Evolutionary conservation across 2,888 invertebrate genomes (phyloP), one percentile per base, ranked within the genome.

Genomic region (Diabrotica balteata): DNA sequence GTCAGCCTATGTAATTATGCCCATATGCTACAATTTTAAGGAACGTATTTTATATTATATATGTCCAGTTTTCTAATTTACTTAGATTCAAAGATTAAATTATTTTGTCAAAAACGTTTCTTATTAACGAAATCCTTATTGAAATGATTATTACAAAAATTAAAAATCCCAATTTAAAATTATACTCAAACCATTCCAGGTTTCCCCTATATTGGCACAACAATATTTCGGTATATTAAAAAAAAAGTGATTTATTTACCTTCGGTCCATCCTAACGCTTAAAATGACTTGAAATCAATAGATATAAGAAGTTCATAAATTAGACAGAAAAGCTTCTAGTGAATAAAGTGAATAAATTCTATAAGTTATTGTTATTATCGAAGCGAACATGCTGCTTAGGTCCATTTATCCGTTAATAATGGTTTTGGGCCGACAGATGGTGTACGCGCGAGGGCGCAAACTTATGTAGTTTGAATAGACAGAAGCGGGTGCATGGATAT

Each of bases 291-390:
- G 7, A 51, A 59, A 52, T 63, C 55, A 43, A 70, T 68, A 51
- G 68, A 66, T 67, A 61, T 60, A 66, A 63, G 68, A 61, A 69
- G 69, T 69, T n/a, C 57, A 67, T 72, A 69, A 72, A 69, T 72
- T 67, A 61, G 49, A 52, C 42, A 57, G 54, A 54, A 55, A 55
- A 57, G 59, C 51, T 60, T 57, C 59, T 50, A 65, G 63, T 66
- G 63, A 71, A 71, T 69, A 71, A 66, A 69, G 61, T 64, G 66
- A 72, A 72, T 72, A 72, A 64, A 67, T 69, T 72, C 69, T 55
- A 55, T 72, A 72, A 72, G 67, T 72, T 72, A 72, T 67, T 65
- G 67, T 67, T 69, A 72, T 67, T 69, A 72, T 72, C 67, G 65
- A 65, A 47, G 67, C 49, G 65, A 69, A 69, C 71, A 69, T 67